These are phyloP conservation scores for Astatotilapia flaviijosephi DNA, from an alignment of 2,113 vertebrate genomes.

Conservation along the genomic window DNA sequence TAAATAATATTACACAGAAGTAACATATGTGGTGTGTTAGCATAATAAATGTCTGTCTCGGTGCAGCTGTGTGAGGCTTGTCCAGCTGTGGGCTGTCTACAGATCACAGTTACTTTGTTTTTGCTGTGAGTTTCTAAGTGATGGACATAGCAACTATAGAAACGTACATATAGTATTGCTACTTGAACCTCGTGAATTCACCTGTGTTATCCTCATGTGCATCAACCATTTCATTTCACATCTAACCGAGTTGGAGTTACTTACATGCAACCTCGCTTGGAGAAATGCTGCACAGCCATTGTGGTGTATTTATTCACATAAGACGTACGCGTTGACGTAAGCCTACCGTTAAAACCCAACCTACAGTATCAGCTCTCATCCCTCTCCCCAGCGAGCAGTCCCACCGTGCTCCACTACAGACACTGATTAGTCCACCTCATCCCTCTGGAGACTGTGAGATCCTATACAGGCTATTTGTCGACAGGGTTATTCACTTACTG, in stretches of 20 bases:
- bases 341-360: background rate
- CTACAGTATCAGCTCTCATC: background rate
- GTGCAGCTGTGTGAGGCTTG: background rate
- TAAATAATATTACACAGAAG: background rate
- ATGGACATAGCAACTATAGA: background rate
- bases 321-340: background rate
- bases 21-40: background rate
- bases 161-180: background rate
- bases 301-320: background rate
- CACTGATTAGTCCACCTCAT: background rate
- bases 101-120: background rate
- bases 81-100: background rate
- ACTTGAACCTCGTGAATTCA: background rate
- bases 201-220: background rate
- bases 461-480: background rate
- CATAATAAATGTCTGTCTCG: background rate
- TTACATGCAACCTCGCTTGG: background rate
- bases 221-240: background rate
- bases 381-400: background rate
- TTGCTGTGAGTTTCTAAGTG: background rate
- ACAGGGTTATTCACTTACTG: conserved; percentile 1
- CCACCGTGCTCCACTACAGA: conserved; percentile 9
- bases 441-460: background rate
- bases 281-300: background rate
- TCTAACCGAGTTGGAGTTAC: background rate